phyloP scores from a whole-genome alignment of 2,113 vertebrate genomes.

The Anoura caudifer region DNA sequence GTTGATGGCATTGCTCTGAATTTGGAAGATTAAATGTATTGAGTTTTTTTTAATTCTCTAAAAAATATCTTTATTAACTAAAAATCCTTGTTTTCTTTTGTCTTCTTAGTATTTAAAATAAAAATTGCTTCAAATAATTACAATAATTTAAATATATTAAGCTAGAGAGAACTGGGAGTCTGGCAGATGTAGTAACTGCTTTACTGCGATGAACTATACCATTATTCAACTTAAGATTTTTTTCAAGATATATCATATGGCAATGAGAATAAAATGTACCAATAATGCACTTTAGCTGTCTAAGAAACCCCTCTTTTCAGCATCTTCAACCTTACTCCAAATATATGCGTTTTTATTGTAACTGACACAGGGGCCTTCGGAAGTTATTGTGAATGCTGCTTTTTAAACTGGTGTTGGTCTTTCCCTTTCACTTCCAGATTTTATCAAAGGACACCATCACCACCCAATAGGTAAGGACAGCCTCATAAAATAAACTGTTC shows the following conservation, averaged over 20 bases:
- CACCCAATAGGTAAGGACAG: background rate
- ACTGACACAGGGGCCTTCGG: background rate
- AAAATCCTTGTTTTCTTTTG: background rate
- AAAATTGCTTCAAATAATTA: conserved; percentile 1
- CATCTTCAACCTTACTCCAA: background rate
- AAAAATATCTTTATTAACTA: background rate
- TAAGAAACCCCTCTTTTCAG: background rate
- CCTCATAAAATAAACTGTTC: background rate
- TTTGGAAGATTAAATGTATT: background rate
- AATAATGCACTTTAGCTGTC: background rate
- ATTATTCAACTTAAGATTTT: background rate
- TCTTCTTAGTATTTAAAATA: conserved; percentile 9
- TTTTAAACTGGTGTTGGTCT: background rate
- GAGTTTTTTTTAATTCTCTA: background rate
- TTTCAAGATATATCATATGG: background rate
- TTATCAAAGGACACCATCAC: conserved; percentile 3
- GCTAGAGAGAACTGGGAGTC: background rate
- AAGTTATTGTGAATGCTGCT: background rate
- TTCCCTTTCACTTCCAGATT: conserved; percentile 20
- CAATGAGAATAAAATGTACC: background rate
- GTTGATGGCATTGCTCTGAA: background rate
- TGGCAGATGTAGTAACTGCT: background rate
- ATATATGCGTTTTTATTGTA: background rate
- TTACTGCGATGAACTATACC: background rate
- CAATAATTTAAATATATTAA: background rate